Evolutionary conservation across 2,888 invertebrate genomes (phyloP).

Genomic region (Heliconius ismenius): DNA sequence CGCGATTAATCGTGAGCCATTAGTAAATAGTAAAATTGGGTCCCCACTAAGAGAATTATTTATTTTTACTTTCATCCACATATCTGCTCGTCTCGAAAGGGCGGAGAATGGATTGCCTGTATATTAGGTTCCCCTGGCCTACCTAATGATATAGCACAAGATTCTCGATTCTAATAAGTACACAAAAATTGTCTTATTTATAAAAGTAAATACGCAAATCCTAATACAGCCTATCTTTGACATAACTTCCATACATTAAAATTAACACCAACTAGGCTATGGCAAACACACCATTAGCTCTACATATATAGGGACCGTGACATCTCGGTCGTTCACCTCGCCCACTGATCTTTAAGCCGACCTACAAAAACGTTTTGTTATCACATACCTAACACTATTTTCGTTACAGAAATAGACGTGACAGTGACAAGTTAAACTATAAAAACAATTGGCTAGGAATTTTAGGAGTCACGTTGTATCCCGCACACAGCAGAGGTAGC

Average conservation of each 20-base stretch:
- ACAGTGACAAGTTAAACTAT: constrained; percentile 46
- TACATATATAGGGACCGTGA: constrained; percentile 62
- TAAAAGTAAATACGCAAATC: too few relatives aligned
- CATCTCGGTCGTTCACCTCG: constrained; percentile 72
- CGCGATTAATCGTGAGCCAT: neutral
- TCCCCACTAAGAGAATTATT: too few relatives aligned
- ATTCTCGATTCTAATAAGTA: neutral
- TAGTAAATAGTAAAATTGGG: neutral
- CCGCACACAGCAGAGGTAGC: too few relatives aligned
- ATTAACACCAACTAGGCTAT: constrained; percentile 26
- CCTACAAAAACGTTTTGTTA: constrained; percentile 61
- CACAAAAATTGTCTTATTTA: too few relatives aligned
- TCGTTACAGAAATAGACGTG: constrained; percentile 44
- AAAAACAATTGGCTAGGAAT: constrained; percentile 5
- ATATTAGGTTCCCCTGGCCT: too few relatives aligned
- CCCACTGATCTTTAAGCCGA: constrained; percentile 65
- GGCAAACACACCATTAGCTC: constrained; percentile 31
- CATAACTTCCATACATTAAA: neutral
- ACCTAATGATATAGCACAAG: too few relatives aligned
- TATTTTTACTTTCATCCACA: too few relatives aligned
- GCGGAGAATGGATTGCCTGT: too few relatives aligned
- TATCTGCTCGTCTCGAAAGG: too few relatives aligned
- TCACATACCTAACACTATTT: constrained; percentile 42
- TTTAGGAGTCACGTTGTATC: neutral
- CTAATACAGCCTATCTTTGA: neutral